phyloP scores from a whole-genome alignment of 2,797 vertebrate genomes.

The Lithobates pipiens region DNA sequence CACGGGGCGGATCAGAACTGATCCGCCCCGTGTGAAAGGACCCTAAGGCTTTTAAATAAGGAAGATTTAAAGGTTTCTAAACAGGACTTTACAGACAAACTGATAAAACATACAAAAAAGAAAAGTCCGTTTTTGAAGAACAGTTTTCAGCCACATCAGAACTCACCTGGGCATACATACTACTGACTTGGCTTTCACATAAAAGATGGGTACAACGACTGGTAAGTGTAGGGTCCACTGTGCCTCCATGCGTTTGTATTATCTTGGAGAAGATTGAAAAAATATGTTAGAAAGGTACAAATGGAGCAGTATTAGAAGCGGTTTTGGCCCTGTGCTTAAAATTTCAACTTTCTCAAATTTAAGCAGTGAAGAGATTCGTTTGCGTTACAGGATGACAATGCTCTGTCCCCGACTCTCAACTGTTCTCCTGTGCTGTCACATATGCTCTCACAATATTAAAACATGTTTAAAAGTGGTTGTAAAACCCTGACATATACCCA shows the following conservation, averaged over 20 bases:
- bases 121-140: not conserved
- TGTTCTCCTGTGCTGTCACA: no score
- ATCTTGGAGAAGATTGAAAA: constrained; percentile 76
- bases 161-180: constrained; percentile 93
- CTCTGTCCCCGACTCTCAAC: no score
- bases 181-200: constrained; percentile 98
- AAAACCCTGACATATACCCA: no score
- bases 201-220: constrained; percentile 93
- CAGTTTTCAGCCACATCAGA: not conserved
- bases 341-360: not conserved
- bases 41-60: no score
- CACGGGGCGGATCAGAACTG: no score
- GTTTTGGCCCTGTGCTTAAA: not conserved
- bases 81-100: not conserved
- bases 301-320: no score
- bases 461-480: no score
- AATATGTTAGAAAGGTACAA: not conserved
- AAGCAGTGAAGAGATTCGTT: not conserved
- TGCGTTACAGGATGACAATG: not conserved
- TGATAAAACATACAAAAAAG: not conserved
- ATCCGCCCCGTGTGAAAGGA: no score
- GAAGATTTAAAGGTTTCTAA: not conserved
- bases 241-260: constrained; percentile 91
- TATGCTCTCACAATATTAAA: no score
- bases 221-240: constrained; percentile 87